Conservation (phyloP, 2,797 vertebrate species). For the Notamacropus eugenii region DNA sequence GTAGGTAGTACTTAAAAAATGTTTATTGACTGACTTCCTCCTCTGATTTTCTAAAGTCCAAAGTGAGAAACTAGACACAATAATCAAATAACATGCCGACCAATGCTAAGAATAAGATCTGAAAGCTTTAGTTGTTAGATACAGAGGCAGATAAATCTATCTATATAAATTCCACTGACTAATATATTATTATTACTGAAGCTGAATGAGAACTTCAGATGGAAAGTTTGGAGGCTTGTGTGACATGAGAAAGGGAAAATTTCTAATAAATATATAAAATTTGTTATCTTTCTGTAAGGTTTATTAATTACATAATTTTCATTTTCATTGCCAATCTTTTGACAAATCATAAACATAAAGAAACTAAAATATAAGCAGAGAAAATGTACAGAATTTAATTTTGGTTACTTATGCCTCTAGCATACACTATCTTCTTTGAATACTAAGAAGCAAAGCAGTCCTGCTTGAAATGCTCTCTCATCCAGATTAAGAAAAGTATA, state of each 20-base stretch:
- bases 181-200: constrained; percentile 38
- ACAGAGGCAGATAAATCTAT: neutral
- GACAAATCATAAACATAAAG: neutral
- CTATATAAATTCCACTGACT: constrained; percentile 17
- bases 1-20: neutral
- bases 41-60: neutral
- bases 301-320: constrained; percentile 28
- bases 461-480: neutral
- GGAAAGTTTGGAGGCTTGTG: neutral
- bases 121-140: neutral
- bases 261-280: neutral
- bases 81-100: constrained; percentile 14
- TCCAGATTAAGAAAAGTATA: neutral
- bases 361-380: neutral
- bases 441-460: neutral
- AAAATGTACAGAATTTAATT: constrained; percentile 17
- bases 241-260: neutral
- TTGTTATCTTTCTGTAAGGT: neutral
- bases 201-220: neutral
- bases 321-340: constrained; percentile 21
- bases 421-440: neutral
- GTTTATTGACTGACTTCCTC: neutral
- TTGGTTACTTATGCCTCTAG: neutral
- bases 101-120: constrained; percentile 16
- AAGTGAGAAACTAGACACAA: constrained; percentile 16